phyloP scores from a whole-genome alignment of 2,888 invertebrate species.

The Hesperia comma region DNA sequence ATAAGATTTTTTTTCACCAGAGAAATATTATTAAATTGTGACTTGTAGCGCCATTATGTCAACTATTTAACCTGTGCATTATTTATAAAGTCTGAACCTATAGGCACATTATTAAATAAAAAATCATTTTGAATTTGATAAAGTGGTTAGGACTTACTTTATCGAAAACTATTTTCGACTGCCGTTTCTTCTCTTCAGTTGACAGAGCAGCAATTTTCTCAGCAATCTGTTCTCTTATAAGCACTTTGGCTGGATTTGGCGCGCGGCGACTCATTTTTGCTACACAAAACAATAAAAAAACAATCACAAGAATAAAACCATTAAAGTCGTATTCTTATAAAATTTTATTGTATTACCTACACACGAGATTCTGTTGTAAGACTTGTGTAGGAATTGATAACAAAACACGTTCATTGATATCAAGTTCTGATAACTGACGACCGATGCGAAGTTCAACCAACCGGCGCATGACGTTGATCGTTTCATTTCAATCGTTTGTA shows the following conservation, averaged over 20 bases:
- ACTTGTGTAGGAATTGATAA: constrained; percentile 21
- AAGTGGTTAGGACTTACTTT: constrained; percentile 57
- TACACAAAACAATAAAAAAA: neutral
- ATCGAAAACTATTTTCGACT: constrained; percentile 69
- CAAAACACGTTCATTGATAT: constrained; percentile 21
- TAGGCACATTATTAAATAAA: no score
- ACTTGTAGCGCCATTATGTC: no score
- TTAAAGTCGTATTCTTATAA: neutral
- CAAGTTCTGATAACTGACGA: constrained; percentile 14
- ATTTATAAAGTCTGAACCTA: no score
- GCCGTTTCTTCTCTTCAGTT: constrained; percentile 67
- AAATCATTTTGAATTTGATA: neutral
- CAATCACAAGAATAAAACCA: neutral
- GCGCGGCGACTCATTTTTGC: constrained; percentile 61
- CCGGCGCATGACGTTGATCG: neutral
- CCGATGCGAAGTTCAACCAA: neutral
- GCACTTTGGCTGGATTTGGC: constrained; percentile 69
- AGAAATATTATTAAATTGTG: no score
- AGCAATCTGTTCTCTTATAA: constrained; percentile 65
- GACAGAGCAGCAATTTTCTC: constrained; percentile 62
- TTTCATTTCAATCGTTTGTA: no score
- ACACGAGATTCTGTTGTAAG: constrained; percentile 16
- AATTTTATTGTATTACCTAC: constrained; percentile 24
- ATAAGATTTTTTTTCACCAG: no score
- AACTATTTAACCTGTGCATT: no score